phyloP scores from a whole-genome alignment of 2,797 vertebrate species.

The Pipistrellus nathusii region DNA sequence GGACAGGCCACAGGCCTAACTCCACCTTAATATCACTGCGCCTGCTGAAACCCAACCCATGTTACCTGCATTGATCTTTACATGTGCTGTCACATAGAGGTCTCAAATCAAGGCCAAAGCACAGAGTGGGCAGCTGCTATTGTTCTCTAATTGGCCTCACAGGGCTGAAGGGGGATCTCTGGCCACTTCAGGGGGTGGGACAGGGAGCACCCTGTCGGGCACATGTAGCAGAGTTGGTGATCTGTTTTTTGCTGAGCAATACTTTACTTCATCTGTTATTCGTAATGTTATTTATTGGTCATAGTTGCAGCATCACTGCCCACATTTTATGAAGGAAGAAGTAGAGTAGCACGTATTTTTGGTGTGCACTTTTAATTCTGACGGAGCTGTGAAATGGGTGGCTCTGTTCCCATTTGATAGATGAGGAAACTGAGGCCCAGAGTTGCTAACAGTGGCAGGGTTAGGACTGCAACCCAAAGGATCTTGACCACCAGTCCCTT shows the following conservation, averaged over 20 bases:
- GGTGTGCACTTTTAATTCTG: background rate
- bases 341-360: background rate
- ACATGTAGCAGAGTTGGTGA: background rate
- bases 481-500: background rate
- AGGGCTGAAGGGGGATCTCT: background rate
- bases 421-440: background rate
- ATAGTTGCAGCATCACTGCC: background rate
- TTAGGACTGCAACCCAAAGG: background rate
- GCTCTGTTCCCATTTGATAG: background rate
- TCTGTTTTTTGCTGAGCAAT: background rate
- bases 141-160: background rate
- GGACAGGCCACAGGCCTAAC: accelerated
- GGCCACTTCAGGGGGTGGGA: background rate
- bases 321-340: background rate
- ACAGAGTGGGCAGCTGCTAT: background rate
- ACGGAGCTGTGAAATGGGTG: background rate
- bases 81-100: accelerated
- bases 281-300: background rate
- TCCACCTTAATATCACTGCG: background rate
- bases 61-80: background rate
- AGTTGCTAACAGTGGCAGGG: background rate
- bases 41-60: background rate
- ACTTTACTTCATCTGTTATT: background rate
- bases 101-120: background rate
- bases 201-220: accelerated